phyloP scores from a whole-genome alignment of 2,888 invertebrate species.

The Dicranocentrus wangi region DNA sequence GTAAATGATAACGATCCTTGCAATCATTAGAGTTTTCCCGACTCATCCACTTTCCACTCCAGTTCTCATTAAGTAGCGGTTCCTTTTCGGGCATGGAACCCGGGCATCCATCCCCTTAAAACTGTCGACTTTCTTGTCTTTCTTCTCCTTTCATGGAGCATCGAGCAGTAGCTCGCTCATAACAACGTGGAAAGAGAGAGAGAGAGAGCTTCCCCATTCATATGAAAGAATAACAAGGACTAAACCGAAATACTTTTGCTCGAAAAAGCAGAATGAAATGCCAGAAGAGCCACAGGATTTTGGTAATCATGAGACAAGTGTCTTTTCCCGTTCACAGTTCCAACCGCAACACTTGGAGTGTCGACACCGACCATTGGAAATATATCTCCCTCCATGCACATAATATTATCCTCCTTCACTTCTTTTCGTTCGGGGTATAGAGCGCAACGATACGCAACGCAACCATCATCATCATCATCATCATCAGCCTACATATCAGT shows the following conservation, averaged over 20 bases:
- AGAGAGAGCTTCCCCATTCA: too few relatives aligned
- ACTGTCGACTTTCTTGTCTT: neutral
- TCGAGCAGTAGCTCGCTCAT: neutral
- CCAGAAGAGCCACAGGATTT: slow-evolving; percentile 62
- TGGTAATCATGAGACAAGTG: slow-evolving; percentile 64
- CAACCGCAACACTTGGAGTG: slow-evolving; percentile 41
- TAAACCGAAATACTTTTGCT: slow-evolving; percentile 9
- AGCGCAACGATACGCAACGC: too few relatives aligned
- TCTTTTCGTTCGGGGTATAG: too few relatives aligned
- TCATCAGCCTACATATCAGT: too few relatives aligned
- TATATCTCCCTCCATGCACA: neutral
- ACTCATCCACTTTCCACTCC: neutral
- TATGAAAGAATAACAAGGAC: slow-evolving; percentile 38
- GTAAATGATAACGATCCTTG: slow-evolving; percentile 59
- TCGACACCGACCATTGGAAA: neutral
- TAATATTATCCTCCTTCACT: too few relatives aligned
- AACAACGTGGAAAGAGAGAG: too few relatives aligned
- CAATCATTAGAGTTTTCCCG: slow-evolving; percentile 56
- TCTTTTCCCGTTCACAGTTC: slow-evolving; percentile 54
- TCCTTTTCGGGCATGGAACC: neutral
- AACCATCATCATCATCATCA: too few relatives aligned
- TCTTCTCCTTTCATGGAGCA: neutral
- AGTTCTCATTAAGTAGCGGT: neutral
- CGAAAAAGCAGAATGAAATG: slow-evolving; percentile 28
- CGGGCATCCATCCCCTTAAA: too few relatives aligned